Conservation (phyloP, 2,797 vertebrate species). For the Amblyraja radiata region DNA sequence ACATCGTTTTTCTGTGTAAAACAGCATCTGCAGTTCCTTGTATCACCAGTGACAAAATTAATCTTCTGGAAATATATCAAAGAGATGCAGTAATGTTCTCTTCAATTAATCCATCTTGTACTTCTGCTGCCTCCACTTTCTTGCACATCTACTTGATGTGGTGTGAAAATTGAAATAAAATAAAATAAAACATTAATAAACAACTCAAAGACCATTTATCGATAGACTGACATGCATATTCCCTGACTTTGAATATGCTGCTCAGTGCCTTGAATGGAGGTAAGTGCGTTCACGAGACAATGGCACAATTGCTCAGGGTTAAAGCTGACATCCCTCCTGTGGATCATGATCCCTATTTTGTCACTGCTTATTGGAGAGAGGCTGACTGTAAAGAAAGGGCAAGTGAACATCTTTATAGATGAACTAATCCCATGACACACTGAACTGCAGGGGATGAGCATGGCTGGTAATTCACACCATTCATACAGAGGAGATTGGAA, state of each 20-base stretch:
- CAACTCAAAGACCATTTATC: neutral
- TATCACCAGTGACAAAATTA: neutral
- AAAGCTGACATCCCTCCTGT: constrained; percentile 13
- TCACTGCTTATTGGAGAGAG: constrained; percentile 29
- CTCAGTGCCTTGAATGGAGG: neutral
- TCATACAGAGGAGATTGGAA: constrained; percentile 38
- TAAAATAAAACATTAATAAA: neutral
- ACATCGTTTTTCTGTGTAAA: neutral
- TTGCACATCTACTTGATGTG: neutral
- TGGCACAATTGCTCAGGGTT: constrained; percentile 8
- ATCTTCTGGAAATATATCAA: neutral
- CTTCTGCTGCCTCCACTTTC: neutral
- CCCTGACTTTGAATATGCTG: neutral
- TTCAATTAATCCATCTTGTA: neutral
- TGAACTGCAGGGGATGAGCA: constrained; percentile 34
- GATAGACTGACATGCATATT: neutral
- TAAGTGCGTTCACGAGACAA: neutral
- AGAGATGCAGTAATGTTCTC: neutral
- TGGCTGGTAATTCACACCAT: constrained; percentile 36
- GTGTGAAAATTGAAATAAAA: neutral
- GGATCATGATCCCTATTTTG: constrained; percentile 34
- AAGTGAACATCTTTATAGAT: constrained; percentile 35
- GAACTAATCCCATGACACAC: constrained; percentile 35
- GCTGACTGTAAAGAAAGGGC: constrained; percentile 34
- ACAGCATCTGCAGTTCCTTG: no score